phyloP scores from a whole-genome alignment of 2,888 invertebrate genomes.

The Volucella zonaria region DNA sequence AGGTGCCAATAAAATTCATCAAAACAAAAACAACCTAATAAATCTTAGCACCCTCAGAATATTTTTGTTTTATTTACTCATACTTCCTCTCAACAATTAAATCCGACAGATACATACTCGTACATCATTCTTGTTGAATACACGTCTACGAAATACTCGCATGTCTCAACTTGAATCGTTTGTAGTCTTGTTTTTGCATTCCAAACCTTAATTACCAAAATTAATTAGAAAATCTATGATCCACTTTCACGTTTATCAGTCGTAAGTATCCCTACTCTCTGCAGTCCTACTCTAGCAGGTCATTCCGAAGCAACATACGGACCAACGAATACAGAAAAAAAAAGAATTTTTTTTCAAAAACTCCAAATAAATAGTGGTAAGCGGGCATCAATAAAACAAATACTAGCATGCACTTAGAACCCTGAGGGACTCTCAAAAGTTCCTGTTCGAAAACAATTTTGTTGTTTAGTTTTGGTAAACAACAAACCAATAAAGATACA shows the following conservation, averaged over 20 bases:
- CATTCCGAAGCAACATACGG: background rate
- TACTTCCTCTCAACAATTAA: background rate
- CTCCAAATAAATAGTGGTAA: background rate
- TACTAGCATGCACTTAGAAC: background rate
- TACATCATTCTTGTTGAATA: too few species aligned
- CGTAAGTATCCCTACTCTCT: constrained; percentile 21
- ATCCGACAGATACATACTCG: too few species aligned
- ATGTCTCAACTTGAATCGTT: constrained; percentile 3
- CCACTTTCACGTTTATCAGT: constrained; percentile 42
- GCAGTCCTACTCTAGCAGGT: background rate
- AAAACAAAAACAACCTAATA: background rate
- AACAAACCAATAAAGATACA: constrained; percentile 60
- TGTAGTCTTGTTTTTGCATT: background rate
- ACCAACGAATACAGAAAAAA: constrained; percentile 9
- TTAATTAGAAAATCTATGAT: constrained; percentile 27
- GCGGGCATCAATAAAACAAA: constrained; percentile 14
- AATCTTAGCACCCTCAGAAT: too few species aligned
- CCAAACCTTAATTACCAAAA: background rate
- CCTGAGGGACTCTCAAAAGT: constrained; percentile 21
- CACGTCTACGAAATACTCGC: background rate
- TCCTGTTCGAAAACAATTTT: constrained; percentile 23
- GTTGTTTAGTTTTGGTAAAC: constrained; percentile 35
- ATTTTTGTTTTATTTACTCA: background rate
- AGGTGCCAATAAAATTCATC: background rate
- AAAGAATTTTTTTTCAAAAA: background rate